These are phyloP conservation scores for Lepus europaeus DNA, from an alignment of 2,113 vertebrate genomes.

Conservation along the genomic window DNA sequence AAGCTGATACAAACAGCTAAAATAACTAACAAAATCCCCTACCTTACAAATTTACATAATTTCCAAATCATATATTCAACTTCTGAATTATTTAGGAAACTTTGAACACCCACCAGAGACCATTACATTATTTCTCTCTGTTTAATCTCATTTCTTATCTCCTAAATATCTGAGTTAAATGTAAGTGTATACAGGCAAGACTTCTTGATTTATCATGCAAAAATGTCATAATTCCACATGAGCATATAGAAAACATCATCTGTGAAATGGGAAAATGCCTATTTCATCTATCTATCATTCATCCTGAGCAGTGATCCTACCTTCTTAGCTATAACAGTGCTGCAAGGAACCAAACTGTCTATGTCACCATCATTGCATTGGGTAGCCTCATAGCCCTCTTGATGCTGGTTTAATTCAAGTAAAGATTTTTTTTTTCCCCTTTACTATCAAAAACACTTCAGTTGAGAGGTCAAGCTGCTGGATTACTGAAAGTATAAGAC, in stretches of 20 bases:
- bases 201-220: conserved; percentile 4
- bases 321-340: not conserved
- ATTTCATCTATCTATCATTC: conserved; percentile 61
- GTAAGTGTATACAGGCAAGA: conserved; percentile 53
- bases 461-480: conserved; percentile 35
- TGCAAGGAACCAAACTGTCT: conserved; percentile 60
- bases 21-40: not conserved
- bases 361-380: conserved; percentile 67
- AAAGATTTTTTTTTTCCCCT: conserved; percentile 48
- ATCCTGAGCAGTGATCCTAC: conserved; percentile 39
- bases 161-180: conserved; percentile 50
- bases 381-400: conserved; percentile 65
- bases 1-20: not conserved
- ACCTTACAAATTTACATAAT: not conserved
- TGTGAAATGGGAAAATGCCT: conserved; percentile 57
- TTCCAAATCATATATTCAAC: conserved; percentile 6
- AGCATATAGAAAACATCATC: conserved; percentile 66
- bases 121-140: conserved; percentile 10
- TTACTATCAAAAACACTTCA: conserved; percentile 42
- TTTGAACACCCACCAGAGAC: not conserved
- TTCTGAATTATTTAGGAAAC: conserved; percentile 23
- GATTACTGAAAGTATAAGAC: not conserved
- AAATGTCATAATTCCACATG: conserved; percentile 53
- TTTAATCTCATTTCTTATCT: not conserved
- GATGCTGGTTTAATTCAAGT: conserved; percentile 68